Percentiles rank a stretch among this genome's conserved stretches.
These are phyloP conservation scores for Diabrotica virgifera DNA, from an alignment of 1,140 invertebrate genomes.

Conservation along the genomic window DNA sequence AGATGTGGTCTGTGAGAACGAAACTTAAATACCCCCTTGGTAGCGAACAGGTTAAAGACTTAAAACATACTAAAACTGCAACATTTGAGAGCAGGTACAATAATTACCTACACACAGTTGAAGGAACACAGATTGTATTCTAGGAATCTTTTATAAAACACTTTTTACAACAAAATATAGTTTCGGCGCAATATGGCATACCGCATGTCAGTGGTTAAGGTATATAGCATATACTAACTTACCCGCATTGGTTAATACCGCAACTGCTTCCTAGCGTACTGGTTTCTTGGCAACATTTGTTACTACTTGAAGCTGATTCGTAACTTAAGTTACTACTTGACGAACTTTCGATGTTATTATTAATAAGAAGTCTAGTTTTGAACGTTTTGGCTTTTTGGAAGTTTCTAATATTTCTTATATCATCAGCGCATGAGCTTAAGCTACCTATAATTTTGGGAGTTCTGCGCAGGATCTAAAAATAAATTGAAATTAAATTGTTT, in stretches of 20 bases:
- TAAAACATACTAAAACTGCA: too few relatives aligned
- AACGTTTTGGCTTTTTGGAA: conserved; percentile 52
- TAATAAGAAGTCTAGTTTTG: conserved; percentile 25
- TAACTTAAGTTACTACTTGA: conserved; percentile 55
- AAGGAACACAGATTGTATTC: too few relatives aligned
- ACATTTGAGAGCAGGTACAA: too few relatives aligned
- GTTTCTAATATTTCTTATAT: conserved; percentile 58
- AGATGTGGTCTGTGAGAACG: too few relatives aligned
- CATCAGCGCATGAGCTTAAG: conserved; percentile 64
- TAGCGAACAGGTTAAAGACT: too few relatives aligned
- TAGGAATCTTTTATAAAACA: too few relatives aligned
- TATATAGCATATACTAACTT: not conserved
- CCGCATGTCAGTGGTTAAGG: too few relatives aligned
- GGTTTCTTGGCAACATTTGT: conserved; percentile 28
- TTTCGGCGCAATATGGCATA: too few relatives aligned
- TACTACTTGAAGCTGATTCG: conserved; percentile 51
- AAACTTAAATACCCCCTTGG: too few relatives aligned
- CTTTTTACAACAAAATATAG: too few relatives aligned
- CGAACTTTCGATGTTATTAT: conserved; percentile 30
- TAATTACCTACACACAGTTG: too few relatives aligned
- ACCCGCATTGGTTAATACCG: conserved; percentile 12
- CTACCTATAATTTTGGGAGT: conserved; percentile 65
- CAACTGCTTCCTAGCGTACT: not conserved
- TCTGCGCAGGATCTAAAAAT: conserved; percentile 54
- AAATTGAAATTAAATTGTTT: not conserved